Percentiles rank a stretch among this genome's conserved stretches.
Conservation (phyloP, 2,888 invertebrate genomes). For the Melanophora roralis region DNA sequence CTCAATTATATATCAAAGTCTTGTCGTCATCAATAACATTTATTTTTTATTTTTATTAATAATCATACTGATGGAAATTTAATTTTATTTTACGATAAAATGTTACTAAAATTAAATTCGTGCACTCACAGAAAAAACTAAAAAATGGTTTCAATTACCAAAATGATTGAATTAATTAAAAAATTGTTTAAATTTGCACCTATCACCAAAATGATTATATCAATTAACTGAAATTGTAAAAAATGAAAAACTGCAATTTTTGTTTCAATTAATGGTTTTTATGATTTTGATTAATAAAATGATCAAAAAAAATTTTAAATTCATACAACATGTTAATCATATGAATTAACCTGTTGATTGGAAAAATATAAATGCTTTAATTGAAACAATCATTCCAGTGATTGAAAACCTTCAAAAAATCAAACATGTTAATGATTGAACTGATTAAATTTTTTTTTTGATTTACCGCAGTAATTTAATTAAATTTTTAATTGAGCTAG, state of each 20-base stretch:
- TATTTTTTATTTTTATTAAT: background rate
- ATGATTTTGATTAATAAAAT: background rate
- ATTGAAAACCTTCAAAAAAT: background rate
- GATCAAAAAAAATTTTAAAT: background rate
- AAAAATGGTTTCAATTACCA: no score
- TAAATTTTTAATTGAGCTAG: background rate
- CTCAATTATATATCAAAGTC: no score
- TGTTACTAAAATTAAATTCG: slow-evolving; percentile 4
- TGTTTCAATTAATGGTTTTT: background rate
- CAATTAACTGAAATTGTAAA: no score
- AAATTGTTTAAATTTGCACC: no score
- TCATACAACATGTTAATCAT: background rate
- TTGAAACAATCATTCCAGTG: background rate
- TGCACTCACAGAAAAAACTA: background rate
- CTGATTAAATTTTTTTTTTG: background rate
- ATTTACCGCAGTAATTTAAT: background rate
- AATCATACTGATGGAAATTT: background rate
- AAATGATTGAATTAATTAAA: no score
- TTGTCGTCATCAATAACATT: background rate
- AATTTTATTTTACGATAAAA: slow-evolving; percentile 21
- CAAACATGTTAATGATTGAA: background rate
- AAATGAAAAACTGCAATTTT: no score
- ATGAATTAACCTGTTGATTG: background rate
- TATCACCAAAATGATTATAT: no score
- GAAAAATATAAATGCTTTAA: background rate